Evolutionary conservation across 2,888 invertebrate genomes (phyloP).

Genomic region (Escarpia spicata): DNA sequence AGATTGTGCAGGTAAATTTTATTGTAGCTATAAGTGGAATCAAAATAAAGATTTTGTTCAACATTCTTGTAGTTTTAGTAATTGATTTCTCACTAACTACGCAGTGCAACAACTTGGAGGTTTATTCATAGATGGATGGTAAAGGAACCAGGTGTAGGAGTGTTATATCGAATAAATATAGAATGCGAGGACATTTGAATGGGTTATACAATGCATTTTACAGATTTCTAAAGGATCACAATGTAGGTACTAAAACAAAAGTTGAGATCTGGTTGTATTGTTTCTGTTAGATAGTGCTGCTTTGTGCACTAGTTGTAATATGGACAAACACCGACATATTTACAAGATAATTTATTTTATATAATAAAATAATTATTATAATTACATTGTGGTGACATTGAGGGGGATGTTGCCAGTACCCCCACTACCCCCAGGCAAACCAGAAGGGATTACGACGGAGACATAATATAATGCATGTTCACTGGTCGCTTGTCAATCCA

Average conservation of each 20-base stretch:
- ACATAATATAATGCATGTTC: not conserved
- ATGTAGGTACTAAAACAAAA: not conserved
- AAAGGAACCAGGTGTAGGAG: not conserved
- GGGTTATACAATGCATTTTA: no score
- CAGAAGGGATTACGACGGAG: no score
- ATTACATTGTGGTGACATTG: no score
- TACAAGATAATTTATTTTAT: no score
- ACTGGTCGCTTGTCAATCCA: no score
- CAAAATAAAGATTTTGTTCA: not conserved
- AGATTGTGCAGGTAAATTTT: not conserved
- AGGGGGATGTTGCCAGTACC: no score
- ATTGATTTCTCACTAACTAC: not conserved
- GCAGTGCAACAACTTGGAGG: not conserved
- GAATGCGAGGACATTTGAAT: no score
- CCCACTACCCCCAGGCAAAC: no score
- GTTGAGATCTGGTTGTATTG: not conserved
- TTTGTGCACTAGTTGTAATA: no score
- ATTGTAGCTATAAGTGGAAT: not conserved
- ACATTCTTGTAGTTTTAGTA: not conserved
- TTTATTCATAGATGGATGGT: not conserved
- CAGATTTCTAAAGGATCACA: not conserved
- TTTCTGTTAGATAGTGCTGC: no score
- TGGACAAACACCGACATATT: no score
- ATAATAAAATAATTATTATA: no score
- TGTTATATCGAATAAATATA: not conserved